These are phyloP conservation scores for Dasysyrphus tricinctus DNA, from an alignment of 2,888 invertebrate genomes.

Conservation along the genomic window DNA sequence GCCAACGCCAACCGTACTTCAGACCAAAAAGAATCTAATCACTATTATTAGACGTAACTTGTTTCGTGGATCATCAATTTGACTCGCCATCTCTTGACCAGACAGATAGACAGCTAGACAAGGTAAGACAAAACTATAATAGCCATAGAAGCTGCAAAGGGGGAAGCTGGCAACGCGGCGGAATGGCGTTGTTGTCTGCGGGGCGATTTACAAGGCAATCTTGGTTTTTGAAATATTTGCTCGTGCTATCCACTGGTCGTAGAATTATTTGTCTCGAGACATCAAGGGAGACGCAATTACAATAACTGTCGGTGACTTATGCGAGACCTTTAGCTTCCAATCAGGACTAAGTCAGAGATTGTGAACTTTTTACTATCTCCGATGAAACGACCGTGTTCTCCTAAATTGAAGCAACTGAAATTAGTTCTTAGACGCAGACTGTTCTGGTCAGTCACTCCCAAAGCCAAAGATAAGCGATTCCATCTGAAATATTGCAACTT, in stretches of 20 bases:
- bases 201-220: slow-evolving; percentile 43
- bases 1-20: slow-evolving; percentile 45
- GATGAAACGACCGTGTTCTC: not conserved
- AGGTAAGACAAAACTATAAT: slow-evolving; percentile 40
- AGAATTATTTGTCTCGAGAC: slow-evolving; percentile 5
- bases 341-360: slow-evolving; percentile 30
- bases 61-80: slow-evolving; percentile 71
- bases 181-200: slow-evolving; percentile 4
- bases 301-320: slow-evolving; percentile 29
- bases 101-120: slow-evolving; percentile 35
- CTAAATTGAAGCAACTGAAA: not conserved
- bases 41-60: slow-evolving; percentile 60
- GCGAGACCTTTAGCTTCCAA: slow-evolving; percentile 39
- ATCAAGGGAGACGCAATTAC: slow-evolving; percentile 2
- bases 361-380: slow-evolving; percentile 13
- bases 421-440: slow-evolving; percentile 3
- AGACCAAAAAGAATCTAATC: slow-evolving; percentile 46
- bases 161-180: not conserved
- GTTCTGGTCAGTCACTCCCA: not conserved
- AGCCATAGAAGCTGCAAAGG: not conserved
- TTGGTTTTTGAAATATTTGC: slow-evolving; percentile 42
- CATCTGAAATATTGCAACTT: slow-evolving; percentile 33
- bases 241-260: slow-evolving; percentile 3
- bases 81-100: slow-evolving; percentile 30
- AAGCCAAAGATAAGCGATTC: not conserved